Evolutionary conservation across 2,888 invertebrate species (phyloP), one percentile per base, ranked within the genome.

Genomic region (Cephus nigrinus): DNA sequence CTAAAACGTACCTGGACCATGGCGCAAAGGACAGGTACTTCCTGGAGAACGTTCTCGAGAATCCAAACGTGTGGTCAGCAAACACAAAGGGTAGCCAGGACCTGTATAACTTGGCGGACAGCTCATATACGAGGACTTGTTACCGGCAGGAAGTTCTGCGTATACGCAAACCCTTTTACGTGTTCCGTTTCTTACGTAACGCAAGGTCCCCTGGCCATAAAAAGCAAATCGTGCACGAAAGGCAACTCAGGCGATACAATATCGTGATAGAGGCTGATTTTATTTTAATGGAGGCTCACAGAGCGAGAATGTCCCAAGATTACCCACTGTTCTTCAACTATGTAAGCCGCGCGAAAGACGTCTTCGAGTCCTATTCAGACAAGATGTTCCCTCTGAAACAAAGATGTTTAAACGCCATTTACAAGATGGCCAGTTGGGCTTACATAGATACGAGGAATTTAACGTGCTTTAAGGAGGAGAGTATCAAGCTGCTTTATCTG

Each of bases 21-120:
- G 87, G 93, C 85, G 91, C 91, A 68, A 80, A 84, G 73, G 93
- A 93, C 79, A 93, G 92, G 81, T 84, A 90, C 32, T 93, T 92
- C 80, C 80, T 93, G 68, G 88, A 91, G 74, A 80, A 88, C 15
- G 76, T 92, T 33, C 85, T 89, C 69, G 81, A 87, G 0, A 85
- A 89, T 77, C 85, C 88, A 0, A 89, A 90, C 11, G 86, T 91
- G 1, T 78, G 78, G 9, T 92, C 91, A 36, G 92, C 92, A 0
- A 93, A 92, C 83, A 87, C 89, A 78, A 85, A 83, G 12, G 90
- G 92, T 3, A 88, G 89, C 0, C 81, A 83, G 23, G 82, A 85
- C 75, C 87, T 93, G n/a, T 78, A 84, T 15, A 77, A 82, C 1
- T 74, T 90, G 23, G 89, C 90, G 0, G 84, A 85, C 40, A 85